These are phyloP conservation scores for Diplolepis rosae DNA, from an alignment of 2,888 invertebrate genomes.

Conservation along the genomic window DNA sequence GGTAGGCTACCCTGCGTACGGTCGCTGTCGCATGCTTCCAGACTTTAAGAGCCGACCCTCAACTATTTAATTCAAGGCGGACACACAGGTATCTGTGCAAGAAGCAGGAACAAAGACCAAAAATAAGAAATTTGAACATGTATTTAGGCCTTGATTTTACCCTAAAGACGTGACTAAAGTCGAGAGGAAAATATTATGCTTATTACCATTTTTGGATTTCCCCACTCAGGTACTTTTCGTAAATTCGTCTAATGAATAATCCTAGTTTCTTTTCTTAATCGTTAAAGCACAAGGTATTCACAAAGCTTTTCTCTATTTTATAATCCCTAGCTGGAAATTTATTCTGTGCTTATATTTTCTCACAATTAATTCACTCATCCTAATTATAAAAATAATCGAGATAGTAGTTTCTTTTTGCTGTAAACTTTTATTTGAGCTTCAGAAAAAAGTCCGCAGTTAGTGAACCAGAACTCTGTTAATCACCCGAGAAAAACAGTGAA, in stretches of 20 bases:
- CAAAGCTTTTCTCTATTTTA: not conserved
- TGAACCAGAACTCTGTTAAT: too few relatives aligned
- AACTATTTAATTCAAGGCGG: constrained; percentile 25
- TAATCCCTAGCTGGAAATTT: not conserved
- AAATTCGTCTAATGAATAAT: not conserved
- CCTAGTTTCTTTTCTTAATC: not conserved
- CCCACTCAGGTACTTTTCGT: not conserved
- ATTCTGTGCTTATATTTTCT: not conserved
- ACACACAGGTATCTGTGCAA: constrained; percentile 12
- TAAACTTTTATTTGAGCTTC: too few relatives aligned
- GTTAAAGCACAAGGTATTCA: not conserved
- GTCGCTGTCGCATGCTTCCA: constrained; percentile 9
- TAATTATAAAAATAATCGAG: too few relatives aligned
- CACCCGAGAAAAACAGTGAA: too few relatives aligned
- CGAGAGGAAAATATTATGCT: not conserved
- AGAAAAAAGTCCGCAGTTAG: too few relatives aligned
- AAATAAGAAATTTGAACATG: not conserved
- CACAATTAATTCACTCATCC: not conserved
- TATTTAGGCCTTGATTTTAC: not conserved
- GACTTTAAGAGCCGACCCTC: not conserved
- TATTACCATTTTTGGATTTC: not conserved
- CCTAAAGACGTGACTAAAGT: constrained; percentile 9
- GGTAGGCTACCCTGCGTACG: constrained; percentile 29
- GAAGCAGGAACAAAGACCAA: not conserved
- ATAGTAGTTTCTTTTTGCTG: too few relatives aligned